Evolutionary conservation across 2,888 invertebrate species (phyloP), one percentile per base, ranked within the genome.

Genomic region (Myathropa florea): DNA sequence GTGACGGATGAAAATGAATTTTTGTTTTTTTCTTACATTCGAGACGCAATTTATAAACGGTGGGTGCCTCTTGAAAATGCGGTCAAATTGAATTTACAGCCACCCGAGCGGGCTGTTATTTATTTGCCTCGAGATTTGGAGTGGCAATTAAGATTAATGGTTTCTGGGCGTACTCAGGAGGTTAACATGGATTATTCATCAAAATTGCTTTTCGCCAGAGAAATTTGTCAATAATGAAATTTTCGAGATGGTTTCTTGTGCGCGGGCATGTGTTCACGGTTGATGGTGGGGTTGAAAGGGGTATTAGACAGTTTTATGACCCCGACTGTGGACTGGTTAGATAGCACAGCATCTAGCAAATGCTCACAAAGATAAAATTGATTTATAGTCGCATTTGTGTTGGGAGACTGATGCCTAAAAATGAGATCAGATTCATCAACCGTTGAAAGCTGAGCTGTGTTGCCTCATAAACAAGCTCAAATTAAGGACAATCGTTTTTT

Each of bases 131-230:
- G 57, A 78, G 67, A 83, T 78, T 83, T 72, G 18, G 57, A 83
- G 64, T 73, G 83, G 67, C 83, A 83, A 83, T 83, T 73, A 78
- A 83, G 83, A 83, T 83, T 68, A 78, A 83, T 78, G 77, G 78
- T 67, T 63, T 63, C 61, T 46, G 77, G 68, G 55, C 46, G 24
- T 67, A 67, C 28, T 33, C n/a, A 10, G 36, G 21, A 24, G 63
- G 64, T 72, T 72, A 77, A 77, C 83, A 83, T 77, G 77, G 77
- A 77, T 83, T 83, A 83, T 83, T 83, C 67, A 83, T 72, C 67
- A 83, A 77, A 46, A 72, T 77, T 72, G 65, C 36, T 72, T 75
- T 70, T 80, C 36, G 55, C 39, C 57, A 68, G 61, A 63, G 57
- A 46, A 78, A 55, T 63, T 63, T 70, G 57, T 57, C 24, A 24